Base-by-base conservation (phyloP, 1,140 invertebrate species). In the Philotrypesis tridentata region DNA sequence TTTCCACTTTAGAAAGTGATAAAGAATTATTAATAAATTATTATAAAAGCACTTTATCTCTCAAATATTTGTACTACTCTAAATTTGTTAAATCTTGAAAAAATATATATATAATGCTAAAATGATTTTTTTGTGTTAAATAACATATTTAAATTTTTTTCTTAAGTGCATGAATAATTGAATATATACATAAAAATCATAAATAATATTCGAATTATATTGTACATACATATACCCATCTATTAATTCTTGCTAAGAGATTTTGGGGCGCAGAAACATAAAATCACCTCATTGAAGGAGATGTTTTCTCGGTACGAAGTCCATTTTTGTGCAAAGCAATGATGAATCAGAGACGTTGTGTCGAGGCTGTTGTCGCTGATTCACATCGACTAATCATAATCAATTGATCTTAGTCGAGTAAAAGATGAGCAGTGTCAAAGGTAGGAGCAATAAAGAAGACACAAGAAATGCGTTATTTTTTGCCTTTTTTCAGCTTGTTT, bases 331-430 rank as follows among this genome's bases (percentile, higher is more conserved):
- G 17, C 8, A 9, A 7, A 31, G 17, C 7, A 29, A 11, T 5
- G 48, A 55, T 76, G 60, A 76, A 33, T 74, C 60, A 76, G 73
- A 9, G 6, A 74, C 2, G 43, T n/a, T 55, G 48, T 55, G 48
- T 76, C 31, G 55, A 40, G 60, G 3, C 60, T 76, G 48, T n/a
- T 7, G 17, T 17, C 17, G 73, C 31, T 76, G 60, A 76, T 76
- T 63, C 73, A 76, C 60, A 55, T 55, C 5, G n/a, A n/a, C 31
- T 17, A 37, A 65, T 76, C n/a, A 65, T 65, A 76, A 76, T 63
- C 21, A 31, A 75, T 75, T 29, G 29, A 75, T 75, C 29, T 61
- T 2, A 29, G 17, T 37, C 21, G 48, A 55, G 7, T 21, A 17
- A 55, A 17, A 55, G 2, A 55, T 21, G 43, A 17, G 2, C 43